These are phyloP conservation scores for Agrochola macilenta DNA, from an alignment of 2,888 invertebrate species.

Conservation along the genomic window DNA sequence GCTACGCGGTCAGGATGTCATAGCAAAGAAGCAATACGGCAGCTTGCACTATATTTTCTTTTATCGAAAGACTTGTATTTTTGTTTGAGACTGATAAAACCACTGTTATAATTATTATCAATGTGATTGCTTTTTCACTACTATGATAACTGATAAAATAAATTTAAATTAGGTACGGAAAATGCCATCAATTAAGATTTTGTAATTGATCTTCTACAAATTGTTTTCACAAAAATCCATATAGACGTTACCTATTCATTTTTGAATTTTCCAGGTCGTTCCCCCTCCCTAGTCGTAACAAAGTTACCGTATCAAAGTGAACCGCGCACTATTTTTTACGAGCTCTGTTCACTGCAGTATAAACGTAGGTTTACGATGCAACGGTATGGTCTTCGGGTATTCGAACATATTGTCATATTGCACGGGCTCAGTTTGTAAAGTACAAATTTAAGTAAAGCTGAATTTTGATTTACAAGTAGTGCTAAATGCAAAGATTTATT, in stretches of 20 bases:
- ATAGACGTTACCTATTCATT: background rate
- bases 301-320: constrained; percentile 53
- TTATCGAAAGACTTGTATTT: background rate
- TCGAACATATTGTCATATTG: constrained; percentile 31
- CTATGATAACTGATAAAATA: background rate
- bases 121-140: background rate
- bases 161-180: background rate
- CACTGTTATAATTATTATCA: background rate
- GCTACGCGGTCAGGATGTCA: constrained; percentile 8
- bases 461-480: constrained; percentile 18
- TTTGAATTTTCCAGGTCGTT: background rate
- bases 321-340: constrained; percentile 60
- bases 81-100: background rate
- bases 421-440: constrained; percentile 5
- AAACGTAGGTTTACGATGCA: constrained; percentile 51
- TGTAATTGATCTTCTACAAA: background rate
- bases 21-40: background rate
- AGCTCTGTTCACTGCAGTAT: constrained; percentile 43
- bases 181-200: background rate
- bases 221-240: background rate
- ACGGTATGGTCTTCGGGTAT: constrained; percentile 35
- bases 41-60: no score
- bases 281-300: constrained; percentile 45
- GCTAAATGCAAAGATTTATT: constrained; percentile 9
- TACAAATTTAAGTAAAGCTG: constrained; percentile 3